Evolutionary conservation across 2,888 invertebrate genomes (phyloP).

Genomic region (Caenorhabditis parvicauda): DNA sequence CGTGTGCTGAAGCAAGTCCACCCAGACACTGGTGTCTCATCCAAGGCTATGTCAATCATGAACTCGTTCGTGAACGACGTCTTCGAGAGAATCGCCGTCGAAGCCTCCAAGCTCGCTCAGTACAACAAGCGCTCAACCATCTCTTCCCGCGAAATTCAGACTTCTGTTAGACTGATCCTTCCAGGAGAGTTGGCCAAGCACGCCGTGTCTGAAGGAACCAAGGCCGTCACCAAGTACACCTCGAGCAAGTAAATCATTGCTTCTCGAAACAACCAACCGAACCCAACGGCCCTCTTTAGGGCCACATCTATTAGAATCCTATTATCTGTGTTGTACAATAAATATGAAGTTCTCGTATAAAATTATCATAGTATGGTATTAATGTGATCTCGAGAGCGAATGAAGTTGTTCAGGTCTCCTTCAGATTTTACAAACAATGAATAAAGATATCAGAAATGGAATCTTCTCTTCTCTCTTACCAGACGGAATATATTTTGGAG

Average conservation of each 20-base stretch:
- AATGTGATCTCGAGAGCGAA: too few relatives aligned
- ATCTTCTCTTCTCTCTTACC: too few relatives aligned
- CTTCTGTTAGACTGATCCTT: conserved; percentile 34
- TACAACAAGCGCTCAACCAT: conserved; percentile 73
- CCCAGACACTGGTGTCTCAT: conserved; percentile 72
- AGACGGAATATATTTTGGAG: too few relatives aligned
- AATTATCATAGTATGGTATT: too few relatives aligned
- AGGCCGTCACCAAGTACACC: conserved; percentile 34
- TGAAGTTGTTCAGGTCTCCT: too few relatives aligned
- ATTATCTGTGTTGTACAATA: too few relatives aligned
- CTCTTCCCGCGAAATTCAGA: conserved; percentile 73
- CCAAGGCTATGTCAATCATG: conserved; percentile 75
- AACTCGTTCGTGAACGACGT: conserved; percentile 77
- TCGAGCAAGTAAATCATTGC: conserved; percentile 22
- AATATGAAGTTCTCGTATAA: too few relatives aligned
- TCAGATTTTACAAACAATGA: too few relatives aligned
- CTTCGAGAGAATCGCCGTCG: conserved; percentile 73
- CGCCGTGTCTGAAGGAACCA: conserved; percentile 32
- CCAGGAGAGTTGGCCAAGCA: conserved; percentile 35
- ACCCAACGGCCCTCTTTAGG: conserved; percentile 56
- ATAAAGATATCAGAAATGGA: too few relatives aligned
- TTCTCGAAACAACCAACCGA: too few relatives aligned
- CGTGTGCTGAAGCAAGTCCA: conserved; percentile 70
- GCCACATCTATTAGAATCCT: too few relatives aligned
- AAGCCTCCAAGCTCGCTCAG: conserved; percentile 68